Percentiles rank a stretch among this genome's conserved stretches.
Conservation (phyloP, 2,888 invertebrate species). For the Coronaproctus castanopsis region DNA sequence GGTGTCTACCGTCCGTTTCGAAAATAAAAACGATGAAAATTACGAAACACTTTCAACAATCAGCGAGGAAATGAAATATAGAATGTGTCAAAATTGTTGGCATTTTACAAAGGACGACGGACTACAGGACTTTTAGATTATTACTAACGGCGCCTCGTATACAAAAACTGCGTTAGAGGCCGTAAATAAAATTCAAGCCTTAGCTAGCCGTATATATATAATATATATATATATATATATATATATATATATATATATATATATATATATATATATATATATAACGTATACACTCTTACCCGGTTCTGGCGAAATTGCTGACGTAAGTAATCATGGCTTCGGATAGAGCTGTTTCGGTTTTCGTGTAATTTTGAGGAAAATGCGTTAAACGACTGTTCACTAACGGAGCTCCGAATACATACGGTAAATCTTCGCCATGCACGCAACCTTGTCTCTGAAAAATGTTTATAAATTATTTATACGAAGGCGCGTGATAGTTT, state of each 20-base stretch:
- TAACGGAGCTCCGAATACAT: slow-evolving; percentile 79
- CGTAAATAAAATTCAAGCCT: no score
- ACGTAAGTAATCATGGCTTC: slow-evolving; percentile 82
- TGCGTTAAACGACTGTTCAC: slow-evolving; percentile 54
- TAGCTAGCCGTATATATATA: background rate
- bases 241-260: background rate
- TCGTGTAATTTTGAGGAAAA: slow-evolving; percentile 72
- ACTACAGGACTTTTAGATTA: no score
- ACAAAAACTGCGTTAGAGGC: no score
- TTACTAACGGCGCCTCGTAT: no score
- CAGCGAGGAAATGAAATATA: no score
- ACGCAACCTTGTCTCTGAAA: slow-evolving; percentile 74
- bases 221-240: background rate
- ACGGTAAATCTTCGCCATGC: slow-evolving; percentile 77
- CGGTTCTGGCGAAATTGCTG: slow-evolving; percentile 79
- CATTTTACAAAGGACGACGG: no score
- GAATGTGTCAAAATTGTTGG: no score
- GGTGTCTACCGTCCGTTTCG: no score
- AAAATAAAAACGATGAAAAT: no score
- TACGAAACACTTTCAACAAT: no score
- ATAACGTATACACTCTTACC: slow-evolving; percentile 38
- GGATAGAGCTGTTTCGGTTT: slow-evolving; percentile 62
- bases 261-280: background rate
- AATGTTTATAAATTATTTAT: no score
- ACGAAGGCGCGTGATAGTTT: background rate